Evolutionary conservation across 2,888 invertebrate species (phyloP).

Genomic region (Stegana nigrithorax): DNA sequence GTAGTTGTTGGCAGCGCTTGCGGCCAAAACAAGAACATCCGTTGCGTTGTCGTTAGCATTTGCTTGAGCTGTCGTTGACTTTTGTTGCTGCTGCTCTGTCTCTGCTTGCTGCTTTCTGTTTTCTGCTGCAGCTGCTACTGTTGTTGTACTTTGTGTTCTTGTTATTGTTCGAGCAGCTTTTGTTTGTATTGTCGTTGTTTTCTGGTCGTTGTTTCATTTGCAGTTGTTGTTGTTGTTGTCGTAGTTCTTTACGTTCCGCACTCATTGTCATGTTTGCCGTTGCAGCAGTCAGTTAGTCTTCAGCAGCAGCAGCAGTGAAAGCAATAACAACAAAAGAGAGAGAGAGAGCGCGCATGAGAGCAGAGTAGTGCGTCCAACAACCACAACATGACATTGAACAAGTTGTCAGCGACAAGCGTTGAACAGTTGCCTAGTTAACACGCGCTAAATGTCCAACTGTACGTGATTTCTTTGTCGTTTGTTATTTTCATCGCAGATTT

Average conservation of each 20-base stretch:
- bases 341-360: too few relatives aligned
- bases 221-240: neutral
- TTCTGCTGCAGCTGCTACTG: neutral
- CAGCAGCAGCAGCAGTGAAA: neutral
- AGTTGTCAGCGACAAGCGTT: slow-evolving; percentile 13
- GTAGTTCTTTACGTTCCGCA: neutral
- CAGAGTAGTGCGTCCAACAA: too few relatives aligned
- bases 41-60: slow-evolving; percentile 11
- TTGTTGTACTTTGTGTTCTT: neutral
- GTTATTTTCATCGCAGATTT: too few relatives aligned
- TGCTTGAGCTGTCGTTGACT: slow-evolving; percentile 4
- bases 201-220: too few relatives aligned
- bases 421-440: slow-evolving; percentile 3
- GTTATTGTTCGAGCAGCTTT: too few relatives aligned
- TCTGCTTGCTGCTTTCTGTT: neutral
- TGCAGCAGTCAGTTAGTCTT: neutral
- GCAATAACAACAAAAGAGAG: neutral
- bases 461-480: too few relatives aligned
- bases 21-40: slow-evolving; percentile 15
- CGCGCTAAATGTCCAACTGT: too few relatives aligned
- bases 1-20: slow-evolving; percentile 11
- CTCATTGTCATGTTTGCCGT: slow-evolving; percentile 6
- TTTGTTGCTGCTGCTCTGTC: neutral
- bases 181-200: too few relatives aligned
- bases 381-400: slow-evolving; percentile 12